Conservation (phyloP, 2,113 vertebrate species). For the Thymallus thymallus region DNA sequence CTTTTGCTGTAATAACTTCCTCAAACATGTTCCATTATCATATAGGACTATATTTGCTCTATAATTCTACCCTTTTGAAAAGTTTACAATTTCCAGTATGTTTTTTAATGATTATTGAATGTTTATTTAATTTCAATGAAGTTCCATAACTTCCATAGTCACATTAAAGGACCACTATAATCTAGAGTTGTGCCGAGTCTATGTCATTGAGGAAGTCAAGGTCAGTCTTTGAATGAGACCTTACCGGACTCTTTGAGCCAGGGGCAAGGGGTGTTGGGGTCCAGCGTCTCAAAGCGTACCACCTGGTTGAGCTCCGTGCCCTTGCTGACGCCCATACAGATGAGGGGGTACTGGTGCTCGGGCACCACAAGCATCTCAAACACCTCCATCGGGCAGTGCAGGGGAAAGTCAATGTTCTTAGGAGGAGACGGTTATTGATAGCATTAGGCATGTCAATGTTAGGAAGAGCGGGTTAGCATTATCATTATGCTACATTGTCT, state of each 20-base stretch:
- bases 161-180: background rate
- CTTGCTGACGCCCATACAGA: slow-evolving; percentile 84
- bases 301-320: slow-evolving; percentile 85
- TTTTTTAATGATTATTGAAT: too few relatives aligned
- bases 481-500: background rate
- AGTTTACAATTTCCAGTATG: too few relatives aligned
- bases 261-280: slow-evolving; percentile 84
- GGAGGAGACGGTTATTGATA: background rate
- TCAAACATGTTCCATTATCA: too few relatives aligned
- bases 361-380: slow-evolving; percentile 90
- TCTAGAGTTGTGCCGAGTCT: background rate
- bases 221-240: slow-evolving; percentile 20
- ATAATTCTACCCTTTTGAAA: too few relatives aligned
- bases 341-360: slow-evolving; percentile 85
- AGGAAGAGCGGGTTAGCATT: too few relatives aligned
- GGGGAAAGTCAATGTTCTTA: slow-evolving; percentile 86
- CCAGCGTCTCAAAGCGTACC: slow-evolving; percentile 86
- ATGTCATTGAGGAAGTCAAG: background rate
- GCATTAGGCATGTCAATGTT: too few relatives aligned
- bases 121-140: too few relatives aligned
- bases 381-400: slow-evolving; percentile 84
- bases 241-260: slow-evolving; percentile 86
- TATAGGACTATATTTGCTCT: too few relatives aligned
- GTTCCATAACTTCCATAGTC: too few relatives aligned
- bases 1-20: background rate